These are phyloP conservation scores for Lasiurus cinereus DNA, from an alignment of 2,113 vertebrate species.

Conservation along the genomic window DNA sequence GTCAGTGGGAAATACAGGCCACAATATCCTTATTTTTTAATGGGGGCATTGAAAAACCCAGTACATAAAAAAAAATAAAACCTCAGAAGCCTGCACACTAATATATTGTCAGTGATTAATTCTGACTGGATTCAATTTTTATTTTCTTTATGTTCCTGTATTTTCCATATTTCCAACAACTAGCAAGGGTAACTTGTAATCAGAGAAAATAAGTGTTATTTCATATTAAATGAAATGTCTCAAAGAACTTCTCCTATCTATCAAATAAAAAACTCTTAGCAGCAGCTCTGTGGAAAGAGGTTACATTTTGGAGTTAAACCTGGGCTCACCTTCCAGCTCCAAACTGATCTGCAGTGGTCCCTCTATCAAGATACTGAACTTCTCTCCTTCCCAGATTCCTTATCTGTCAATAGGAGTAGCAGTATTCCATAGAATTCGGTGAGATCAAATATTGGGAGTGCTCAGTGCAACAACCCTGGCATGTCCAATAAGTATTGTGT, in stretches of 20 bases:
- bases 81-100: not conserved
- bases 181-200: conserved; percentile 17
- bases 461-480: not conserved
- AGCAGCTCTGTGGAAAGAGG: not conserved
- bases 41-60: not conserved
- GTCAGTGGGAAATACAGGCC: not conserved
- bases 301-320: not conserved
- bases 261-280: not conserved
- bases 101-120: not conserved
- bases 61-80: not conserved
- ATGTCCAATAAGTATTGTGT: not conserved
- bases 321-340: not conserved
- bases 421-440: not conserved
- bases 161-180: conserved; percentile 51
- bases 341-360: not conserved
- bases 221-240: conserved; percentile 9
- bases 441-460: not conserved
- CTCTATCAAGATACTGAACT: not conserved
- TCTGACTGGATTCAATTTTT: conserved; percentile 10
- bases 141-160: conserved; percentile 42
- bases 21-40: not conserved
- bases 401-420: not conserved
- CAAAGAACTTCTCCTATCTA: conserved; percentile 27
- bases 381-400: not conserved
- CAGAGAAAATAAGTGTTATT: conserved; percentile 52